Conservation (phyloP, 2,888 invertebrate species). For the Drosophila mayaguana region DNA sequence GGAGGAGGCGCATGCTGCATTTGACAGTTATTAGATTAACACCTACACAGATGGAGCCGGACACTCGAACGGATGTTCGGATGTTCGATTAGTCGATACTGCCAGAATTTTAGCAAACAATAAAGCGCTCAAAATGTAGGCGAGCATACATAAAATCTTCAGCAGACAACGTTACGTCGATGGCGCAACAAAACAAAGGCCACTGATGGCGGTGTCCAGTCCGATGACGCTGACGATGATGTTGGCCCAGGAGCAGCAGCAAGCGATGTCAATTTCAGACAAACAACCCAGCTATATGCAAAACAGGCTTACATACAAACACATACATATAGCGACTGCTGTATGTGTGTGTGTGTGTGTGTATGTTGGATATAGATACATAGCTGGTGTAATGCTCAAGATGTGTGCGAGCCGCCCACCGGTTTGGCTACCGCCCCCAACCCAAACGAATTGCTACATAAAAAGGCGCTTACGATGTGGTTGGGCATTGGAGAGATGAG, state of each 20-base stretch:
- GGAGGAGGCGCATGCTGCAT: constrained; percentile 63
- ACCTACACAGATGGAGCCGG: constrained; percentile 55
- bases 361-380: constrained; percentile 47
- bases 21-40: constrained; percentile 81
- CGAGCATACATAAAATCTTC: constrained; percentile 72
- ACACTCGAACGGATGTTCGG: constrained; percentile 20
- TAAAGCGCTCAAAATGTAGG: constrained; percentile 78
- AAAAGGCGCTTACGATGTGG: constrained; percentile 59
- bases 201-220: constrained; percentile 25
- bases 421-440: constrained; percentile 15
- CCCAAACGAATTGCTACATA: constrained; percentile 43
- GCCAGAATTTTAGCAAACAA: constrained; percentile 73
- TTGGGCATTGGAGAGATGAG: neutral
- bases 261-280: constrained; percentile 79
- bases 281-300: constrained; percentile 66
- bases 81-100: constrained; percentile 39
- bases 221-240: constrained; percentile 10
- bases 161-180: constrained; percentile 59
- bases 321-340: constrained; percentile 14
- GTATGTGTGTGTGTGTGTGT: constrained; percentile 5
- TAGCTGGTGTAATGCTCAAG: constrained; percentile 51
- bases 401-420: constrained; percentile 62
- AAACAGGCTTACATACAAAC: constrained; percentile 26
- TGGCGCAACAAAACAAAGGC: constrained; percentile 49
- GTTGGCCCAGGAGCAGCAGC: constrained; percentile 41